These are phyloP conservation scores for Cinclus mexicanus DNA, from an alignment of 2,113 vertebrate genomes.

Conservation along the genomic window DNA sequence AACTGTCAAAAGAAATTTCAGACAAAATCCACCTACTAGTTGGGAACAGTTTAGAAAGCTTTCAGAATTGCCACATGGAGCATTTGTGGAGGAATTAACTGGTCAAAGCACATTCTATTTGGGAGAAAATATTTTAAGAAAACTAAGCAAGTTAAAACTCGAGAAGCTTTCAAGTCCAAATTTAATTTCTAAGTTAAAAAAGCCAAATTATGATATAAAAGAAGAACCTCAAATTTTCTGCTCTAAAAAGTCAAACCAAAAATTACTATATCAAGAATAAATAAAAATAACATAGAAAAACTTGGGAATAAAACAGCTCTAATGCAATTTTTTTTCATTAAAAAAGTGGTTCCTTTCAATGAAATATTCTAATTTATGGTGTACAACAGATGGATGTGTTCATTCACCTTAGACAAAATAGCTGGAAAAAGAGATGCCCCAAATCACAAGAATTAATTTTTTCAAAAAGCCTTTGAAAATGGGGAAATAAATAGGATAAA, in stretches of 20 bases:
- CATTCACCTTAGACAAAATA: background rate
- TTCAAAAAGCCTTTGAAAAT: background rate
- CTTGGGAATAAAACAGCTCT: background rate
- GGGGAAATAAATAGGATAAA: background rate
- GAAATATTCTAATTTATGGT: background rate
- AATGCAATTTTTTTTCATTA: background rate
- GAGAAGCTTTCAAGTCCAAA: background rate
- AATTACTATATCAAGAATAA: background rate
- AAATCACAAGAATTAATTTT: background rate
- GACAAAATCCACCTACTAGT: background rate
- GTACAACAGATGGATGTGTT: background rate
- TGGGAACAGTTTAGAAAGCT: background rate
- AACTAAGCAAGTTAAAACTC: background rate
- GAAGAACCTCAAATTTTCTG: background rate
- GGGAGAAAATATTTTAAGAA: background rate
- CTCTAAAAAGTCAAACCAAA: background rate
- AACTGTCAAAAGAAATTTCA: background rate
- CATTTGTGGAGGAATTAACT: background rate
- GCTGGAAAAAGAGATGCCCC: background rate
- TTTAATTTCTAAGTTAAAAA: background rate
- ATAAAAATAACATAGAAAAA: background rate
- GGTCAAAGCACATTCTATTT: background rate
- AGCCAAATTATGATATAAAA: background rate
- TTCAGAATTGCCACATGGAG: background rate
- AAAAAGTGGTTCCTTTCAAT: background rate